These are phyloP conservation scores for Triplophysa siluroides DNA, from an alignment of 2,113 vertebrate species.

Conservation along the genomic window DNA sequence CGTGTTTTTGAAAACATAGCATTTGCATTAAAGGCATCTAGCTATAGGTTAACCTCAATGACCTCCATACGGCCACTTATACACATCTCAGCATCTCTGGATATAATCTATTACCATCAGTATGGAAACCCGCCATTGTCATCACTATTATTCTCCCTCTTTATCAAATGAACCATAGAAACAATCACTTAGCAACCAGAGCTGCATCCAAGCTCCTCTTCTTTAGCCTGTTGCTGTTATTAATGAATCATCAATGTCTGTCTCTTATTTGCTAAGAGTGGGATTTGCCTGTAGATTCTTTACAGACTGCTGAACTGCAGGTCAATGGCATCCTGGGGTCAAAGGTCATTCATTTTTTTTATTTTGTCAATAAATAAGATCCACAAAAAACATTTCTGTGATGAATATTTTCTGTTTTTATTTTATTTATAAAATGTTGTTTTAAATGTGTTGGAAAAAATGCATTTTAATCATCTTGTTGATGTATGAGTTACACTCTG, in stretches of 20 bases:
- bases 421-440: too few species aligned
- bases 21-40: conserved; percentile 2
- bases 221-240: conserved; percentile 6
- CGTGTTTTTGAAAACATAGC: conserved; percentile 18
- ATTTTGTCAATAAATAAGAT: too few species aligned
- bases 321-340: too few species aligned
- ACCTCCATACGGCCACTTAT: background rate
- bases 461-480: too few species aligned
- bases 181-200: conserved; percentile 52
- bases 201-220: background rate
- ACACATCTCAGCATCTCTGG: conserved; percentile 35
- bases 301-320: too few species aligned
- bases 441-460: too few species aligned
- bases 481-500: too few species aligned
- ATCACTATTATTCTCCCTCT: background rate
- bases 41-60: conserved; percentile 20
- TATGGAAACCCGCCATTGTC: background rate
- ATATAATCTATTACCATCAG: conserved; percentile 5
- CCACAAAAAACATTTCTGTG: too few species aligned
- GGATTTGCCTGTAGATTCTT: too few species aligned
- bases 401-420: too few species aligned
- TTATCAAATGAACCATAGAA: conserved; percentile 34
- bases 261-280: too few species aligned
- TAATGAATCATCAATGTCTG: conserved; percentile 20
- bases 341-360: too few species aligned